Base-by-base conservation (phyloP, 2,797 vertebrate species). In the Thamnophis elegans region DNA sequence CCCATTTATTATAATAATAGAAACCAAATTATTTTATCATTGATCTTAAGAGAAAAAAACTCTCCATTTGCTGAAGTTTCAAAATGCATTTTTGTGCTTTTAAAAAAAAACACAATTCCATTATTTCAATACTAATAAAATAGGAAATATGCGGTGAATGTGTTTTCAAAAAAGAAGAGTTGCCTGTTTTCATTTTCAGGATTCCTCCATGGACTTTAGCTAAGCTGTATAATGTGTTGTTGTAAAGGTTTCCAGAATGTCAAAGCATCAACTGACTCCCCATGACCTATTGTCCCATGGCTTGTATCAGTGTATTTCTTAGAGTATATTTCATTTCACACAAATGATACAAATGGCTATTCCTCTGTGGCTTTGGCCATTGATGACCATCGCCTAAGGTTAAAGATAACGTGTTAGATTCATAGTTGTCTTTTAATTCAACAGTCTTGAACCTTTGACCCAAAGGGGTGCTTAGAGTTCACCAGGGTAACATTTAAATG, bases 371-470 rank as follows among this genome's bases (percentile, higher is more conserved):
- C 87, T 94, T 93, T 91, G 73, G 58, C 18, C 42, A 36, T 82
- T 93, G 55, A 91, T 96, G 92, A 65, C 54, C 94, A 92, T 94
- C 55, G 1, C 92, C 93, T 95, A 94, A 94, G 47, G 93, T 96
- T 96, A 96, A 96, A 94, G 93, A 93, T 73, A 94, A 85, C 87
- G 58, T 59, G 32, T 56, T 95, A 96, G 95, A 0, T 94, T 96
- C 90, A 82, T 91, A 92, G 16, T 51, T 93, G 94, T 93, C 96
- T 96, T 97, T 97, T 97, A 96, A 97, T 97, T 96, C 95, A 94
- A 62, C 96, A 91, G 91, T 89, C 94, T 96, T 97, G 91, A 96
- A 93, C 94, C 95, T 97, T 96, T 97, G 96, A 97, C 95, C 94
- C 93, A 96, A 92, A 28, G 89, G 90, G 86, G 54, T 93, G 85